Conservation (phyloP, 1,140 invertebrate genomes). For the Paraescarpia echinospica region DNA sequence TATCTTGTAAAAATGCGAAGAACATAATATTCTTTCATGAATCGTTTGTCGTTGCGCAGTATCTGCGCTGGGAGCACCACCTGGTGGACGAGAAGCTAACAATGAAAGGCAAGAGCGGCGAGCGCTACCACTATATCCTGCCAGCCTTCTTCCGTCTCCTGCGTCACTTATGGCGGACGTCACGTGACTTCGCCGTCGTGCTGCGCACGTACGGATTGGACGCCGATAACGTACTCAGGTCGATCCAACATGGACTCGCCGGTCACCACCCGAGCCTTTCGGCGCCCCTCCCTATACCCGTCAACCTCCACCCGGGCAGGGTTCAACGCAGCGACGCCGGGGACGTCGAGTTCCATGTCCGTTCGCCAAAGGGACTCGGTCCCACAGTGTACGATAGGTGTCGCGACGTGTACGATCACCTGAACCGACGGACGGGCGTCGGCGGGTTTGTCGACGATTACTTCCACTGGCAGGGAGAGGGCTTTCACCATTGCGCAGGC, state of each 20-base stretch:
- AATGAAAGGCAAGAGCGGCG: constrained; percentile 43
- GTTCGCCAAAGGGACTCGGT: neutral
- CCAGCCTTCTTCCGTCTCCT: constrained; percentile 50
- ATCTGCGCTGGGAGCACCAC: constrained; percentile 11
- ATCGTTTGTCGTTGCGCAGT: neutral
- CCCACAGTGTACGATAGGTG: neutral
- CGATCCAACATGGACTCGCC: constrained; percentile 39
- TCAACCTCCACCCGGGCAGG: constrained; percentile 36
- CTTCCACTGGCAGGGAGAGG: constrained; percentile 46
- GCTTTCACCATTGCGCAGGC: constrained; percentile 41
- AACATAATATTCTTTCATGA: too few species aligned
- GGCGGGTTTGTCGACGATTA: constrained; percentile 52
- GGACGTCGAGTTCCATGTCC: constrained; percentile 16
- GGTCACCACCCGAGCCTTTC: constrained; percentile 49
- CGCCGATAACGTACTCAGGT: constrained; percentile 46
- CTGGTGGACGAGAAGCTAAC: constrained; percentile 32
- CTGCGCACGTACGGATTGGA: constrained; percentile 54
- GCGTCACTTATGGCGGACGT: constrained; percentile 37
- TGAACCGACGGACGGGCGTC: constrained; percentile 43
- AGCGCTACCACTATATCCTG: constrained; percentile 53
- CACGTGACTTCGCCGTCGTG: constrained; percentile 50
- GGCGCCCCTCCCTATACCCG: constrained; percentile 27
- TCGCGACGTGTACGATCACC: constrained; percentile 44
- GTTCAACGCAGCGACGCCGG: constrained; percentile 20
- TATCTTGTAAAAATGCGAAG: too few species aligned